These are phyloP conservation scores for Beris chalybata DNA, from an alignment of 2,888 invertebrate genomes.

Conservation along the genomic window DNA sequence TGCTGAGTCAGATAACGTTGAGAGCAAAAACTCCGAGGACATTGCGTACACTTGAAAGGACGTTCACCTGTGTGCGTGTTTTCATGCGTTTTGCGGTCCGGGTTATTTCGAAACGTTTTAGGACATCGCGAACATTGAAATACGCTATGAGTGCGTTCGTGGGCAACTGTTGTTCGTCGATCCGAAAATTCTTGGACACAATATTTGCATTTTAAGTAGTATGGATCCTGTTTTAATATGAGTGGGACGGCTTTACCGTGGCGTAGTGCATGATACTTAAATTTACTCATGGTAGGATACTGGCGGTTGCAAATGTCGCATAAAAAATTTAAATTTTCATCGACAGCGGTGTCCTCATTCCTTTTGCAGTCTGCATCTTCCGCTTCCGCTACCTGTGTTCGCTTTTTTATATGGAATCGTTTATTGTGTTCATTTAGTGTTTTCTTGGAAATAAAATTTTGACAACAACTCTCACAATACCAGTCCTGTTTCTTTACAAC, in stretches of 20 bases:
- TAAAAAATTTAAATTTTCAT: not conserved
- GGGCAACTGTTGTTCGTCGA: slow-evolving; percentile 29
- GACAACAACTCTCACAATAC: not conserved
- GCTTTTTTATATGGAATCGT: too few relatives aligned
- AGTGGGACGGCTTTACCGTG: slow-evolving; percentile 2
- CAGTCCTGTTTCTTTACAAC: too few relatives aligned
- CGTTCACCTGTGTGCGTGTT: slow-evolving; percentile 39
- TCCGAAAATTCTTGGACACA: slow-evolving; percentile 38
- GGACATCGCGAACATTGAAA: slow-evolving; percentile 37
- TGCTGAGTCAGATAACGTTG: slow-evolving; percentile 40
- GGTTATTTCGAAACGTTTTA: slow-evolving; percentile 40
- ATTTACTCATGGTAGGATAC: not conserved
- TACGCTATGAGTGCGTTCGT: slow-evolving; percentile 31
- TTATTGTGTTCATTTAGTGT: too few relatives aligned
- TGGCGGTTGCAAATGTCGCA: slow-evolving; percentile 9
- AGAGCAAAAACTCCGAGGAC: slow-evolving; percentile 37
- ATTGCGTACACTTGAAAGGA: slow-evolving; percentile 39
- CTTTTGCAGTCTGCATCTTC: too few relatives aligned
- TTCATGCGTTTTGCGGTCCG: slow-evolving; percentile 37
- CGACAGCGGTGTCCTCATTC: too few relatives aligned
- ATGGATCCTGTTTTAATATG: not conserved
- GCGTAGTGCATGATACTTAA: not conserved
- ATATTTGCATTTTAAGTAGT: slow-evolving; percentile 35
- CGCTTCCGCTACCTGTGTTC: too few relatives aligned
- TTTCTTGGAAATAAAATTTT: not conserved